Evolutionary conservation across 2,113 vertebrate species (phyloP).

Genomic region (Trochalopteron elliotii): DNA sequence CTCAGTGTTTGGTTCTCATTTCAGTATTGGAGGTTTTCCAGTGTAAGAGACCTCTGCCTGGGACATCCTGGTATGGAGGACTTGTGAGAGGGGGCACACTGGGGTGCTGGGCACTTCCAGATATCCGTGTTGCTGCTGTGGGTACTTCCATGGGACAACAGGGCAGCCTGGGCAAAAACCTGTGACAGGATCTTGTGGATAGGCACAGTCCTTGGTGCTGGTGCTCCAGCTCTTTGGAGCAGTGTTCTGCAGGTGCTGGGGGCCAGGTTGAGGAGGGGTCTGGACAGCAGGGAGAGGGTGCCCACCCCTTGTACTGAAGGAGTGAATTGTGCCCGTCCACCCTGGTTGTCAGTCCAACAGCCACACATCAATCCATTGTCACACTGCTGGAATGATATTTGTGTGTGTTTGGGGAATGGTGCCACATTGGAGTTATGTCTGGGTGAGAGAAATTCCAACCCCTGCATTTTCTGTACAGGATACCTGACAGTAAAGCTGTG

Average conservation of each 20-base stretch:
- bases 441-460: conserved; percentile 4
- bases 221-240: not conserved
- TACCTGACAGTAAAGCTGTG: conserved; percentile 39
- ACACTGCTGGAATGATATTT: not conserved
- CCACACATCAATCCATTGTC: not conserved
- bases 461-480: conserved; percentile 1
- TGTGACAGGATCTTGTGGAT: rapidly evolving
- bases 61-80: rapidly evolving
- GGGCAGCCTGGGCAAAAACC: not conserved
- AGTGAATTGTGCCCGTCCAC: rapidly evolving
- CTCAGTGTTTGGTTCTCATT: not conserved
- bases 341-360: not conserved
- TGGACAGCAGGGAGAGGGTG: not conserved
- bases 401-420: not conserved
- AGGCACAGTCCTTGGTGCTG: rapidly evolving
- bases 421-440: not conserved
- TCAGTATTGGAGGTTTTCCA: rapidly evolving
- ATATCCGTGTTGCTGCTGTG: rapidly evolving
- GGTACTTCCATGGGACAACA: rapidly evolving
- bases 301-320: not conserved
- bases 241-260: rapidly evolving
- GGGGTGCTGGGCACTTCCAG: not conserved
- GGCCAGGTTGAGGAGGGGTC: not conserved
- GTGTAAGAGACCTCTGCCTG: rapidly evolving
- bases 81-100: rapidly evolving